Evolutionary conservation across 2,888 invertebrate genomes (phyloP).

Genomic region (Silvanus unidentatus): DNA sequence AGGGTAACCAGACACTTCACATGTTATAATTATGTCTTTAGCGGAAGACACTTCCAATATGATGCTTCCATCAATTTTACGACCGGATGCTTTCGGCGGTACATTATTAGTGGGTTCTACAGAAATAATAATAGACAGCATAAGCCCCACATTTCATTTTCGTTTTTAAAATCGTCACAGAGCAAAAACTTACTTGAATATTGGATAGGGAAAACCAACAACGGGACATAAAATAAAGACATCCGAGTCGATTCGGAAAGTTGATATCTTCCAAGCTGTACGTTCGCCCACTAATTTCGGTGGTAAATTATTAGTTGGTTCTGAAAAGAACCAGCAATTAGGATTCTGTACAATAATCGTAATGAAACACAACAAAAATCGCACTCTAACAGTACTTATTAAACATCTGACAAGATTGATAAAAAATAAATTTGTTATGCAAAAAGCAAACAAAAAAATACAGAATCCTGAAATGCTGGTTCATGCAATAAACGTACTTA

Average conservation of each 20-base stretch:
- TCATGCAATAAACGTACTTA: slow-evolving; percentile 15
- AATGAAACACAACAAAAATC: background rate
- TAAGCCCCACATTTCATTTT: too few relatives aligned
- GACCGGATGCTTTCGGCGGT: slow-evolving; percentile 50
- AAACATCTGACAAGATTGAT: slow-evolving; percentile 11
- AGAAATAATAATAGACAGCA: slow-evolving; percentile 26
- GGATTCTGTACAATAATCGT: slow-evolving; percentile 17
- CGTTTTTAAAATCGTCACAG: background rate
- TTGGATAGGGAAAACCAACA: slow-evolving; percentile 63
- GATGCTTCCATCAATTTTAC: slow-evolving; percentile 49
- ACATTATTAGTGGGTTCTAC: slow-evolving; percentile 65
- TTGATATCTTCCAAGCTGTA: slow-evolving; percentile 57
- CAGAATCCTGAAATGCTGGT: slow-evolving; percentile 35
- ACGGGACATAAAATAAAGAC: slow-evolving; percentile 64
- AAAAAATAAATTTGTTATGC: slow-evolving; percentile 6
- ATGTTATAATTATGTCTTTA: slow-evolving; percentile 53
- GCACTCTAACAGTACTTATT: slow-evolving; percentile 2
- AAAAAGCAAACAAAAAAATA: slow-evolving; percentile 18
- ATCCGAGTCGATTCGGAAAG: slow-evolving; percentile 49
- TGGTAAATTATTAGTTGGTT: slow-evolving; percentile 47
- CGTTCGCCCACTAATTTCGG: slow-evolving; percentile 46
- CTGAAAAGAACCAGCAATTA: slow-evolving; percentile 43
- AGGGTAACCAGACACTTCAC: slow-evolving; percentile 66
- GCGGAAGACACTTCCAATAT: slow-evolving; percentile 44
- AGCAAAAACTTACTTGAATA: slow-evolving; percentile 60